Conservation (phyloP, 2,888 invertebrate genomes). For the Sicus ferrugineus region DNA sequence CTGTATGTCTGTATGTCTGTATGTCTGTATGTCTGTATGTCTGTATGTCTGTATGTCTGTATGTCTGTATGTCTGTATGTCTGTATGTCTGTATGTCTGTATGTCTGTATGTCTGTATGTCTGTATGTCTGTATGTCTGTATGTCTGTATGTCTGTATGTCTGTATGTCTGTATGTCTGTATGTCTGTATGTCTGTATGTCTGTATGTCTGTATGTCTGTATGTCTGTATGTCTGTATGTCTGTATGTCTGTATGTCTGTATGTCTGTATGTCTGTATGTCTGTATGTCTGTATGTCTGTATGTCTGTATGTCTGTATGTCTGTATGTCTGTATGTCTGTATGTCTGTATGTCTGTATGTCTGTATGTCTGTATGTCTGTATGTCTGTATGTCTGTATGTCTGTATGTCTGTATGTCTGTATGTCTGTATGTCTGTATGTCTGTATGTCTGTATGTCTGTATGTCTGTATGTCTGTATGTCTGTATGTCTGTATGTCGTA, state of each 20-base stretch:
- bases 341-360: background rate
- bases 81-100: background rate
- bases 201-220: conserved; percentile 1
- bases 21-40: background rate
- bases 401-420: background rate
- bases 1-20: background rate
- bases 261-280: conserved; percentile 3
- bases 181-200: conserved; percentile 1
- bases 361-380: background rate
- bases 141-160: conserved; percentile 1
- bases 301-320: background rate
- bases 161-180: background rate
- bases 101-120: conserved; percentile 1
- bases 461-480: background rate
- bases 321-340: background rate
- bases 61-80: conserved; percentile 3
- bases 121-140: background rate
- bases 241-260: background rate
- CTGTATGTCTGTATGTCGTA: background rate
- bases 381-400: background rate
- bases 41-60: background rate
- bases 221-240: conserved; percentile 1
- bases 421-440: background rate
- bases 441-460: background rate
- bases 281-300: background rate